A percentile compares a stretch with the other conserved stretches of the same genome.
Evolutionary conservation across 2,888 invertebrate species (phyloP).

Genomic region (Brenthis ino): DNA sequence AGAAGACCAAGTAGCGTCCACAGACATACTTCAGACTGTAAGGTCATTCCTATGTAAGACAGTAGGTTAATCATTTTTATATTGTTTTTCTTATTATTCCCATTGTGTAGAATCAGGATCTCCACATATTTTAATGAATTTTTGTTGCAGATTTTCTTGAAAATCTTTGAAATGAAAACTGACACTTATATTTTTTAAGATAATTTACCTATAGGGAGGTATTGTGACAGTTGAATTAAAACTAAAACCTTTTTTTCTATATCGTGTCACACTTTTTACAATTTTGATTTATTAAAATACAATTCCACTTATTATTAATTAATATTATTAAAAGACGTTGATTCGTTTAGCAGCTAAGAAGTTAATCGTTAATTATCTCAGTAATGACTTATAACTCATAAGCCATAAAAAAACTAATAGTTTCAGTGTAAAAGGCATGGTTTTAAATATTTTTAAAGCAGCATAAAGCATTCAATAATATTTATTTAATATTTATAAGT

Average conservation of each 20-base stretch:
- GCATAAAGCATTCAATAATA: too few species aligned
- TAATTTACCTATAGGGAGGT: background rate
- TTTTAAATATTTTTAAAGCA: too few species aligned
- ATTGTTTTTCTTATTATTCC: background rate
- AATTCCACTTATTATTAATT: too few species aligned
- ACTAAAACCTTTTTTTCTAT: background rate
- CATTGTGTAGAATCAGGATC: background rate
- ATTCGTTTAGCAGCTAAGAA: too few species aligned
- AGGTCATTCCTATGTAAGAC: constrained; percentile 72
- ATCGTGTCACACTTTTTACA: too few species aligned
- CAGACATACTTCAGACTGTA: constrained; percentile 77
- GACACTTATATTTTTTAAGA: background rate
- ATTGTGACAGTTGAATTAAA: background rate
- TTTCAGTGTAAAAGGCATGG: too few species aligned
- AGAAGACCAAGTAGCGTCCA: constrained; percentile 78
- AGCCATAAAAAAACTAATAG: too few species aligned
- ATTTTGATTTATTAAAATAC: too few species aligned
- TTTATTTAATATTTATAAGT: too few species aligned
- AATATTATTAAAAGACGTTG: too few species aligned
- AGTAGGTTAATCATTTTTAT: constrained; percentile 63
- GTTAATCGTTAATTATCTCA: too few species aligned
- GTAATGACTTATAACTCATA: too few species aligned
- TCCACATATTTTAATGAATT: background rate
- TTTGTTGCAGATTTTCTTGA: background rate
- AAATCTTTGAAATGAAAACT: background rate